Evolutionary conservation across 2,888 invertebrate genomes (phyloP).

Genomic region (Drosophila recens): DNA sequence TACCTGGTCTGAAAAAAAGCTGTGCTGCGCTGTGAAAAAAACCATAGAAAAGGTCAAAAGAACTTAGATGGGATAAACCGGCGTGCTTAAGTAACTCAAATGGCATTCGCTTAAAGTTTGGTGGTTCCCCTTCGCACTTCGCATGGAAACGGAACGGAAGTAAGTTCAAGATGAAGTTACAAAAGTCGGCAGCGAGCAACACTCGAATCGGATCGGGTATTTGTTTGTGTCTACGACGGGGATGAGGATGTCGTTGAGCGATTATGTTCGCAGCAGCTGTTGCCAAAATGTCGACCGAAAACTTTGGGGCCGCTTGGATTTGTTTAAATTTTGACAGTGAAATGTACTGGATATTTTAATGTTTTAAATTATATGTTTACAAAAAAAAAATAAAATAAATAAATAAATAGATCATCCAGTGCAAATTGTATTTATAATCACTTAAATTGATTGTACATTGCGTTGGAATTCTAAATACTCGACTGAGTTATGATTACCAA

Average conservation of each 20-base stretch:
- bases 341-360: not conserved
- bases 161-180: constrained; percentile 56
- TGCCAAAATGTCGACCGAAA: constrained; percentile 24
- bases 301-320: not conserved
- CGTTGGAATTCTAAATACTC: no score
- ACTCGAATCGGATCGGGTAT: constrained; percentile 39
- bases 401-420: not conserved
- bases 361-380: not conserved
- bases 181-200: constrained; percentile 49
- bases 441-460: not conserved
- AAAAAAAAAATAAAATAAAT: not conserved
- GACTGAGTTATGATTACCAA: no score
- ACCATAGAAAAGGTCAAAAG: constrained; percentile 71
- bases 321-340: constrained; percentile 15
- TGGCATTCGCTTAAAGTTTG: constrained; percentile 71
- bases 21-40: constrained; percentile 24
- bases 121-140: constrained; percentile 16
- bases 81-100: constrained; percentile 72
- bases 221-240: constrained; percentile 51
- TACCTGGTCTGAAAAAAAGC: no score
- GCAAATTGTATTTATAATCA: not conserved
- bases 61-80: constrained; percentile 77
- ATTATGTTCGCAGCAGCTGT: constrained; percentile 66
- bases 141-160: constrained; percentile 40
- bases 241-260: constrained; percentile 61